Conservation (phyloP, 2,888 invertebrate species). For the Chaitophorus viminalis region DNA sequence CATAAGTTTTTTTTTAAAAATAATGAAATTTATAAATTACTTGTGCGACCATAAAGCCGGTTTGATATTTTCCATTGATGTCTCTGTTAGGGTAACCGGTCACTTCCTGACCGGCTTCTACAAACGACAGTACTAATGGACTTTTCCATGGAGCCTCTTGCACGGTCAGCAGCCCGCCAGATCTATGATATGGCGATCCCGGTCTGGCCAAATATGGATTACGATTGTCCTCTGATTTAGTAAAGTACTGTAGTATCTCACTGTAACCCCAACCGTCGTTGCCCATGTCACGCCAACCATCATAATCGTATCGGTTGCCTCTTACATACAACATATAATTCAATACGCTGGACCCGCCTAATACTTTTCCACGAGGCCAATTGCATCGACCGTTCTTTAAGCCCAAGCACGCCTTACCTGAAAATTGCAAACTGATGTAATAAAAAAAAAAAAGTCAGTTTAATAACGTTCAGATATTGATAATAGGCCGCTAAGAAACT, state of each 20-base stretch:
- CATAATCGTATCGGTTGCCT: conserved; percentile 85
- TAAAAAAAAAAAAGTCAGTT: no score
- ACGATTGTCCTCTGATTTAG: conserved; percentile 88
- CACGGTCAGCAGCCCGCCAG: conserved; percentile 80
- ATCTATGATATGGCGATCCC: conserved; percentile 67
- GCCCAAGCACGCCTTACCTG: conserved; percentile 76
- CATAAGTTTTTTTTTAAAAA: background rate
- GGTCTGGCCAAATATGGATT: conserved; percentile 80
- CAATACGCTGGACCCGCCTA: conserved; percentile 87
- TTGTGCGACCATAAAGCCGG: conserved; percentile 84
- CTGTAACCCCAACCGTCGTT: conserved; percentile 91
- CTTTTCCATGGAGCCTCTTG: conserved; percentile 88
- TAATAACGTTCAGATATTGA: no score
- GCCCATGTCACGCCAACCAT: conserved; percentile 82
- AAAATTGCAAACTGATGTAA: background rate
- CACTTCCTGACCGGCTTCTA: conserved; percentile 80
- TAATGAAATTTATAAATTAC: conserved; percentile 62
- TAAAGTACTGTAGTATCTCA: conserved; percentile 86
- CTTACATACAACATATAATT: conserved; percentile 93
- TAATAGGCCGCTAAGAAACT: no score
- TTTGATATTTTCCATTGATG: conserved; percentile 82
- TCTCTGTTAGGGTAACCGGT: conserved; percentile 86
- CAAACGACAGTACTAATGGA: conserved; percentile 83
- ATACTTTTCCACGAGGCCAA: conserved; percentile 89
- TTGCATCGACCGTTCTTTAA: conserved; percentile 84